Evolutionary conservation across 2,113 vertebrate species (phyloP).

Genomic region (Axis porcinus): DNA sequence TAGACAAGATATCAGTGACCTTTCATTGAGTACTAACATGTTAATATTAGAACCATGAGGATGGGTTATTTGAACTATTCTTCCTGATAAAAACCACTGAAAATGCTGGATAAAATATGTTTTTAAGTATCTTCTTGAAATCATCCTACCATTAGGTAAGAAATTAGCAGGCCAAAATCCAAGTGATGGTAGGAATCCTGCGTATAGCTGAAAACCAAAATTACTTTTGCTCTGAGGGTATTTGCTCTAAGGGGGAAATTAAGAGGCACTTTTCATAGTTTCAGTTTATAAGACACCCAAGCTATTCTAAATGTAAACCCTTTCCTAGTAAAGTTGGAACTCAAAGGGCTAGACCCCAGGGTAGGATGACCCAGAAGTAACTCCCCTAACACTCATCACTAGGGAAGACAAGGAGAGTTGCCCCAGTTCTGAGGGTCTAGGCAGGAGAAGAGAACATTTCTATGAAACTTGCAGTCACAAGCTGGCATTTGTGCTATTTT

Average conservation of each 20-base stretch:
- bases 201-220: not conserved
- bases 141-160: not conserved
- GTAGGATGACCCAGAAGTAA: not conserved
- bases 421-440: not conserved
- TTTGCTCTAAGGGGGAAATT: not conserved
- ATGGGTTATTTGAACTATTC: not conserved
- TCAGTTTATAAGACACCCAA: not conserved
- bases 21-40: not conserved
- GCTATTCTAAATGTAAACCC: not conserved
- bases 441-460: not conserved
- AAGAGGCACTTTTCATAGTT: not conserved
- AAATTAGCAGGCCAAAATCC: constrained; percentile 6
- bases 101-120: not conserved
- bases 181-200: not conserved
- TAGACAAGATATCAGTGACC: not conserved
- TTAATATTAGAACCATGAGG: not conserved
- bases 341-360: not conserved
- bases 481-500: not conserved
- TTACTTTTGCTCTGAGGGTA: not conserved
- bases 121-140: not conserved
- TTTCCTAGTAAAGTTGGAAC: not conserved
- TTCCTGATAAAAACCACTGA: not conserved
- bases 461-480: not conserved
- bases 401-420: not conserved
- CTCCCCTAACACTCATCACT: not conserved